Evolutionary conservation across 2,888 invertebrate genomes (phyloP), one percentile per base, ranked within the genome.

Genomic region (Luperina testacea): DNA sequence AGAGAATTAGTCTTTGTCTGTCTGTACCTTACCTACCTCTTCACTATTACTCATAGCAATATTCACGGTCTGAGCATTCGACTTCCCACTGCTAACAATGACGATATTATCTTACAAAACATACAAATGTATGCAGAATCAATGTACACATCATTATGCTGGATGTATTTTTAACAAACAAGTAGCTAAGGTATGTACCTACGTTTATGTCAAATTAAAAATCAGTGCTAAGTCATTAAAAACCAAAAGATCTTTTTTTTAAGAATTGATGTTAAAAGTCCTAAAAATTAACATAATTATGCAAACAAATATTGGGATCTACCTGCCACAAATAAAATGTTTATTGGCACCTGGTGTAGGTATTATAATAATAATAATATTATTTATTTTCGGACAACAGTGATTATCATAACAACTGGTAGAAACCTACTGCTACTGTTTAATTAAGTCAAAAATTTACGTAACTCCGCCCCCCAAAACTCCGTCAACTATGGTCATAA

Each of bases 51-150:
- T 90, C 89, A 90, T 71, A 61, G 77, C 9, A 76, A 90, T 89
- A 90, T 86, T 90, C 90, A 91, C 77, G 77, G 88, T 85, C 89
- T 84, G 85, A 79, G 87, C 61, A 89, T 88, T 87, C 82, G 72
- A 77, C 53, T 75, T 86, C 76, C 71, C 85, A 85, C 73, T 82
- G 74, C 38, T 57, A 67, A 82, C 83, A 80, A 77, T 84, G 64
- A 57, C 72, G 72, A 75, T 75, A 81, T 78, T 76, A 75, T 80
- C 70, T 71, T 63, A 77, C 72, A 72, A 77, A 80, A 72, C 70
- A 79, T 76, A 84, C 70, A 75, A 59, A 81, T 75, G 42, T 81
- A 79, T 79, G n/a, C 67, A 78, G 77, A 83, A 83, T 76, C 74
- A 80, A 76, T 78, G 72, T 51, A 53, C 61, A 32, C 63, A 61